Conservation (phyloP, 1,140 invertebrate species). For the Aphelinus certus region DNA sequence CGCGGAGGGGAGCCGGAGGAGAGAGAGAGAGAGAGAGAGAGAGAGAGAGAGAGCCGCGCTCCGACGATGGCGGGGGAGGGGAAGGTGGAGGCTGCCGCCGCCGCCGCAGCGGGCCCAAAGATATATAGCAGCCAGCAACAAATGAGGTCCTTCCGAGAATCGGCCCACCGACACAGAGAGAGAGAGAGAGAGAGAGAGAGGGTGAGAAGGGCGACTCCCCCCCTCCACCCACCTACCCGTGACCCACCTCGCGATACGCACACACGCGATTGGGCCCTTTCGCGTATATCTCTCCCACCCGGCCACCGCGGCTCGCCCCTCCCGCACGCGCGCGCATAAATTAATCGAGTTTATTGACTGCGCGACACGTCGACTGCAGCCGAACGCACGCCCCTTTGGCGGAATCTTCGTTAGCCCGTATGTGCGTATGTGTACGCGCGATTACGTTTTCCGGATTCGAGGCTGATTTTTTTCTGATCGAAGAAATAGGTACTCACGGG, state of each 20-base stretch:
- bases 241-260: neutral
- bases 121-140: conserved; percentile 60
- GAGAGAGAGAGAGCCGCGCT: neutral
- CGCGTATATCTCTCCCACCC: too few relatives aligned
- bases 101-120: conserved; percentile 36
- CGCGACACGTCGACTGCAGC: neutral
- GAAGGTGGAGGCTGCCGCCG: too few relatives aligned
- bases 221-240: too few relatives aligned
- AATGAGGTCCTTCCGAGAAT: conserved; percentile 67
- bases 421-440: too few relatives aligned
- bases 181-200: conserved; percentile 26
- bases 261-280: conserved; percentile 22
- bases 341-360: conserved; percentile 13
- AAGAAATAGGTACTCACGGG: too few relatives aligned
- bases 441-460: too few relatives aligned
- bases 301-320: too few relatives aligned
- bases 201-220: conserved; percentile 9
- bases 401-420: too few relatives aligned
- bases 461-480: too few relatives aligned
- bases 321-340: conserved; percentile 19
- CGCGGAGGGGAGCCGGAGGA: neutral
- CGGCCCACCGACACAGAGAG: conserved; percentile 63
- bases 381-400: too few relatives aligned
- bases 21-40: conserved; percentile 17
- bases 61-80: too few relatives aligned